phyloP scores from a whole-genome alignment of 2,888 invertebrate species.

The Rhamphomyia laevipes region DNA sequence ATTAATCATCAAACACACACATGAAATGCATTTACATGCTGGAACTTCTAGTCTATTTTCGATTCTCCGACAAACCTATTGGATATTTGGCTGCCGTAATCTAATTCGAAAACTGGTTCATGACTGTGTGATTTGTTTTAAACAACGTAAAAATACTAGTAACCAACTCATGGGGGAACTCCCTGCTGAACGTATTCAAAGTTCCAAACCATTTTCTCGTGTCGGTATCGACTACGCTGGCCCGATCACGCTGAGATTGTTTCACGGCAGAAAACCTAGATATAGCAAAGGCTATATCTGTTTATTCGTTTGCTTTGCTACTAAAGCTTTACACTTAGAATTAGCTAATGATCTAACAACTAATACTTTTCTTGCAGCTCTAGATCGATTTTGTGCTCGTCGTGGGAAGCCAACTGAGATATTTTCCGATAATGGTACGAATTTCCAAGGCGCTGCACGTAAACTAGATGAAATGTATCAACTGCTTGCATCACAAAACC shows the following conservation, averaged over 20 bases:
- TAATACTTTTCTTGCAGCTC: not conserved
- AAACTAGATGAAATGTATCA: not conserved
- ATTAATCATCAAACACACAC: too few species aligned
- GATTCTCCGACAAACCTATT: not conserved
- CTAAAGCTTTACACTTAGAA: not conserved
- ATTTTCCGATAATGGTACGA: not conserved
- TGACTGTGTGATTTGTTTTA: constrained; percentile 2
- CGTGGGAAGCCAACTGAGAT: constrained; percentile 2
- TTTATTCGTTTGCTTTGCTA: not conserved
- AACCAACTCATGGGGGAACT: constrained; percentile 3
- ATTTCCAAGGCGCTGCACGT: not conserved
- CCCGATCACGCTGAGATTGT: constrained; percentile 10
- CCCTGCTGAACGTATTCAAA: not conserved
- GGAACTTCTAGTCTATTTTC: not conserved
- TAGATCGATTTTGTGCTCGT: not conserved
- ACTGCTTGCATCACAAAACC: not conserved
- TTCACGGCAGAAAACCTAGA: too few species aligned
- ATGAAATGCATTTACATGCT: too few species aligned
- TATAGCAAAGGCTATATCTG: not conserved
- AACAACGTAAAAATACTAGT: not conserved
- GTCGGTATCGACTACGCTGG: constrained; percentile 5
- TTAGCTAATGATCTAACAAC: not conserved
- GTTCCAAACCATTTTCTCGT: not conserved
- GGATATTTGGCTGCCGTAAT: too few species aligned
- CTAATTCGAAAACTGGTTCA: not conserved